A percentile compares a stretch with the other conserved stretches of the same genome.
These are phyloP conservation scores for Petaurus breviceps DNA, from an alignment of 2,113 vertebrate species.

Conservation along the genomic window DNA sequence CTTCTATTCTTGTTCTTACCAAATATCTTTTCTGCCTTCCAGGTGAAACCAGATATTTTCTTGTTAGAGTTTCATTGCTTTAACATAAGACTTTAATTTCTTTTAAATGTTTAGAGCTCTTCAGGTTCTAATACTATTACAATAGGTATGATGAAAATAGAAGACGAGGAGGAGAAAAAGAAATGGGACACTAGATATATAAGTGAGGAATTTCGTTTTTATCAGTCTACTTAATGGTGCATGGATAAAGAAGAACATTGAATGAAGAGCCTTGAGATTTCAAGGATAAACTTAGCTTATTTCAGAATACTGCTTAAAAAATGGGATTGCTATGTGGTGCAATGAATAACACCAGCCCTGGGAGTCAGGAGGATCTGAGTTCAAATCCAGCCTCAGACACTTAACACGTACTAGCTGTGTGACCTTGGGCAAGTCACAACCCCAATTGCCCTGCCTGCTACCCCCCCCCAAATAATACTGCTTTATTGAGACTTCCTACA, in stretches of 20 bases:
- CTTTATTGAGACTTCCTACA: neutral
- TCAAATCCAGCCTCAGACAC: no score
- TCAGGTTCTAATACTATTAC: neutral
- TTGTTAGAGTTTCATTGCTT: neutral
- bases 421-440: no score
- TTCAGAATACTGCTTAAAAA: neutral
- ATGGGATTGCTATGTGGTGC: no score
- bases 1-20: neutral
- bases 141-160: neutral
- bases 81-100: neutral
- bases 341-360: no score
- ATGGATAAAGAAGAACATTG: neutral
- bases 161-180: neutral
- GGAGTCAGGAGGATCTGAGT: no score
- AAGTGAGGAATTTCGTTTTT: neutral
- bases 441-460: no score
- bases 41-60: no score
- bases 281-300: neutral
- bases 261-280: neutral
- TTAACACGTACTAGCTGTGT: no score
- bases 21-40: neutral
- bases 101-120: neutral
- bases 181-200: neutral
- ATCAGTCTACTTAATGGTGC: neutral
- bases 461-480: no score